Conservation (phyloP, 2,797 vertebrate species). For the Danio kyathit region DNA sequence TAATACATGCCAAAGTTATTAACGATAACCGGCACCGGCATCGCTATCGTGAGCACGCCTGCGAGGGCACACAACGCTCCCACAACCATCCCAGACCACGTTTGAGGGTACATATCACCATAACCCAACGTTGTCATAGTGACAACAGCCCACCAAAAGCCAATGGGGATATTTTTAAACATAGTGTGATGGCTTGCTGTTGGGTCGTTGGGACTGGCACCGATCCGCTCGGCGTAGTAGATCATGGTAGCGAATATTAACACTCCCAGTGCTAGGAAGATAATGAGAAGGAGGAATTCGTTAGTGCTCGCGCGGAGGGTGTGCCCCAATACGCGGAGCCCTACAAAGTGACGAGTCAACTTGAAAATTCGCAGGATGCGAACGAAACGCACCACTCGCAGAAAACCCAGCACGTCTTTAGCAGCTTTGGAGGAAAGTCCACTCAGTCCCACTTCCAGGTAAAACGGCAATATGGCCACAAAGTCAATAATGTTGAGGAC, state of each 20-base stretch:
- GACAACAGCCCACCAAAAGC: slow-evolving; percentile 99
- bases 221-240: slow-evolving; percentile 96
- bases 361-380: slow-evolving; percentile 98
- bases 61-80: slow-evolving; percentile 97
- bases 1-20: slow-evolving; percentile 99
- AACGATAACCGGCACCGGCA: slow-evolving; percentile 98
- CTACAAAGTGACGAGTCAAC: slow-evolving; percentile 96
- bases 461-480: slow-evolving; percentile 97
- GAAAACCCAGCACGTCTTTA: slow-evolving; percentile 96
- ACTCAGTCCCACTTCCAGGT: slow-evolving; percentile 94
- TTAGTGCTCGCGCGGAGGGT: slow-evolving; percentile 95
- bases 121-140: slow-evolving; percentile 99
- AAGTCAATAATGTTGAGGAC: slow-evolving; percentile 98
- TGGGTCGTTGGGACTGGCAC: slow-evolving; percentile 92
- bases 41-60: slow-evolving; percentile 97
- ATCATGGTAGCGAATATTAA: slow-evolving; percentile 99
- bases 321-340: slow-evolving; percentile 93
- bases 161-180: slow-evolving; percentile 99
- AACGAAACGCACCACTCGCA: slow-evolving; percentile 97
- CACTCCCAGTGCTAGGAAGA: slow-evolving; percentile 96
- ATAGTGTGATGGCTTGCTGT: slow-evolving; percentile 92
- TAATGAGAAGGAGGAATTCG: slow-evolving; percentile 97
- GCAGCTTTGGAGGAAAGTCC: slow-evolving; percentile 97
- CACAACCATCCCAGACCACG: slow-evolving; percentile 98
- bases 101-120: slow-evolving; percentile 97